phyloP scores from a whole-genome alignment of 2,888 invertebrate genomes.

The Yponomeuta evonymella region DNA sequence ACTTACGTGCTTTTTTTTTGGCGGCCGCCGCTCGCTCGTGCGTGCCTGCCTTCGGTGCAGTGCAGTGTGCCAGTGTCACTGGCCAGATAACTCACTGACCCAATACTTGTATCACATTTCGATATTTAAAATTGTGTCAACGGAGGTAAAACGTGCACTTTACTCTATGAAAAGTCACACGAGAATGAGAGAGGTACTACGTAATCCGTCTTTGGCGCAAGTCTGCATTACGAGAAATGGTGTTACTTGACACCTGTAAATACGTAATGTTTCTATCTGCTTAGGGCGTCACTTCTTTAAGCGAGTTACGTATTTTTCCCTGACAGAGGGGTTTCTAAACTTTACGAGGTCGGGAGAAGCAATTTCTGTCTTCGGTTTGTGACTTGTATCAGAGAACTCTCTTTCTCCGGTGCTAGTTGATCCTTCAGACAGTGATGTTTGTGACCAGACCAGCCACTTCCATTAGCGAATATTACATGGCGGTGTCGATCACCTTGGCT shows the following conservation, averaged over 20 bases:
- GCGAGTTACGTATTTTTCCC: background rate
- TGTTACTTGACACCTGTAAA: background rate
- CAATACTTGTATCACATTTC: background rate
- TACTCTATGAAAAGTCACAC: background rate
- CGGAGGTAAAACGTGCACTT: background rate
- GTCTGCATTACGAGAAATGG: background rate
- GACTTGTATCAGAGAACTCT: too few relatives aligned
- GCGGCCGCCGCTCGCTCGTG: background rate
- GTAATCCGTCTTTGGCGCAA: background rate
- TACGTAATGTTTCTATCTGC: background rate
- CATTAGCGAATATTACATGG: too few relatives aligned
- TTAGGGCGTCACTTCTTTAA: background rate
- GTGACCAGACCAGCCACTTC: too few relatives aligned
- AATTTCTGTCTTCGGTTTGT: too few relatives aligned
- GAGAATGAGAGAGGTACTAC: background rate
- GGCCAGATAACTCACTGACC: background rate
- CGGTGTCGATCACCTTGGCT: too few relatives aligned
- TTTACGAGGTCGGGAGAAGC: too few relatives aligned
- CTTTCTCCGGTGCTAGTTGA: too few relatives aligned
- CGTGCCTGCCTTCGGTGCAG: background rate
- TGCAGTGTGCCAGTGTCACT: background rate
- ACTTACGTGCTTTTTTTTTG: background rate
- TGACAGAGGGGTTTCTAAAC: too few relatives aligned
- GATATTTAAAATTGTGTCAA: background rate
- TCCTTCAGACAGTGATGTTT: too few relatives aligned